A percentile compares a stretch with the other conserved stretches of the same genome.
Conservation (phyloP, 2,113 vertebrate genomes). For the Anseranas semipalmata region DNA sequence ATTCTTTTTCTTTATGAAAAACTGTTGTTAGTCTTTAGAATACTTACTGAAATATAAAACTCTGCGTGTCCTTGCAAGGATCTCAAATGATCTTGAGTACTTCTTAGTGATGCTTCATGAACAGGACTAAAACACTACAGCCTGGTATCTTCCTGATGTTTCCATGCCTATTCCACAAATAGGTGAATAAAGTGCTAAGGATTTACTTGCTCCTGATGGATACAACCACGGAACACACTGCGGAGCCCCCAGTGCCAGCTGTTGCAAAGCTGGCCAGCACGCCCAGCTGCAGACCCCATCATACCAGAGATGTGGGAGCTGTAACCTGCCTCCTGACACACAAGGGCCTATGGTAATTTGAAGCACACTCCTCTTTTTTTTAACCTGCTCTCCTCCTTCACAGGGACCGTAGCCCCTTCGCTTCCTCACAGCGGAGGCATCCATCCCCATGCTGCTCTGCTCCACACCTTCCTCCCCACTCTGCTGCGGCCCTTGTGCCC, state of each 20-base stretch:
- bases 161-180: not conserved
- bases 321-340: not conserved
- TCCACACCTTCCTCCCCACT: not conserved
- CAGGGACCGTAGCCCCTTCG: rapidly evolving
- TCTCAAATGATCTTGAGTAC: not conserved
- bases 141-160: not conserved
- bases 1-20: not conserved
- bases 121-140: not conserved
- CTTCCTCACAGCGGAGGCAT: not conserved
- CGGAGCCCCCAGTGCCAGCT: not conserved
- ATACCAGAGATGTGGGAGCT: not conserved
- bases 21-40: not conserved
- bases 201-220: not conserved
- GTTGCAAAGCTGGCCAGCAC: not conserved
- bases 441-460: not conserved
- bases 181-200: not conserved
- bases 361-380: not conserved
- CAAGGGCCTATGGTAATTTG: not conserved
- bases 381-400: not conserved
- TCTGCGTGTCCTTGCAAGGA: not conserved
- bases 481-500: not conserved
- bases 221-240: not conserved
- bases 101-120: not conserved
- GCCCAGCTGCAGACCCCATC: not conserved
- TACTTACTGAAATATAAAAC: not conserved